A percentile compares a stretch with the other conserved stretches of the same genome.
phyloP scores from a whole-genome alignment of 2,113 vertebrate genomes.

The Onychostoma macrolepis region DNA sequence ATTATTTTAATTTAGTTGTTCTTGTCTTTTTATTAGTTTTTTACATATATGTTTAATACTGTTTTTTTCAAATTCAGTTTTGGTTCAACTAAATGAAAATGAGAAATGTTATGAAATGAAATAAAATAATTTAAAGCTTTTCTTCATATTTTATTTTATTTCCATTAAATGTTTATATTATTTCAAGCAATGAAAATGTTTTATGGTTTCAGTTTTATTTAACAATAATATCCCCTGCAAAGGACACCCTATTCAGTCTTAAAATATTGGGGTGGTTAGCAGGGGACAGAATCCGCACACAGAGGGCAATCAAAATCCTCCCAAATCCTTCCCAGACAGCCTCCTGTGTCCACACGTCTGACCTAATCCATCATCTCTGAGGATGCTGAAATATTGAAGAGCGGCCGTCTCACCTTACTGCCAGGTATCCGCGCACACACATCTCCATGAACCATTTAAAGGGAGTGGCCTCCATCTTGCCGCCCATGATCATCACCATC shows the following conservation, averaged over 20 bases:
- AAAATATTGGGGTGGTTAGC: not conserved
- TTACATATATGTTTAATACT: too few species aligned
- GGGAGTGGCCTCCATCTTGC: slow-evolving; percentile 98
- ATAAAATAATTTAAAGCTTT: too few species aligned
- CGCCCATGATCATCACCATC: slow-evolving; percentile 99
- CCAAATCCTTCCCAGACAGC: not conserved
- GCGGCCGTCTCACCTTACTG: slow-evolving; percentile 83
- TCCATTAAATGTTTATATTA: not conserved
- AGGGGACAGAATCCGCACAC: not conserved
- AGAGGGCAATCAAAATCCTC: not conserved
- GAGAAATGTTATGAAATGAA: too few species aligned
- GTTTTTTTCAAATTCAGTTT: too few species aligned
- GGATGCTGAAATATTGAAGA: slow-evolving; percentile 49
- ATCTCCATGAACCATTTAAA: slow-evolving; percentile 99
- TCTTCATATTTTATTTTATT: not conserved
- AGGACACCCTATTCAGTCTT: too few species aligned
- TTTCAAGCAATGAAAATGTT: not conserved
- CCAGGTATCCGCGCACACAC: slow-evolving; percentile 96
- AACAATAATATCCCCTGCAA: not conserved
- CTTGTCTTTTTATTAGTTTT: too few species aligned
- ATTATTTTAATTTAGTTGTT: too few species aligned
- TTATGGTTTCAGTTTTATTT: not conserved
- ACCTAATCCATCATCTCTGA: slow-evolving; percentile 6
- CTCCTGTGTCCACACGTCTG: slow-evolving; percentile 4
- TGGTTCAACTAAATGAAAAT: too few species aligned